phyloP scores from a whole-genome alignment of 2,797 vertebrate genomes.

The Myotis myotis region DNA sequence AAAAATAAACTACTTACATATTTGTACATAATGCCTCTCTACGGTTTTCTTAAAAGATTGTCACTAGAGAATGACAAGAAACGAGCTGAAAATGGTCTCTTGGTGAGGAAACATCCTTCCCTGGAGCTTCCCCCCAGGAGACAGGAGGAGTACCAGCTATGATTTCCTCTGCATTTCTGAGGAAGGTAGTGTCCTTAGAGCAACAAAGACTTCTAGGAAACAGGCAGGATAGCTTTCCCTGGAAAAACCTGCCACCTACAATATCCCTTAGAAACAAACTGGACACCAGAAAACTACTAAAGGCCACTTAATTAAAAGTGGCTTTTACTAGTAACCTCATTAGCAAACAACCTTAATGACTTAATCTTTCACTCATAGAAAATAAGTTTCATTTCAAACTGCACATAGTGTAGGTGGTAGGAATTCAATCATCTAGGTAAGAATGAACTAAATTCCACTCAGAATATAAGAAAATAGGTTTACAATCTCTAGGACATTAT shows the following conservation, averaged over 20 bases:
- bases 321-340: background rate
- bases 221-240: background rate
- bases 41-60: slow-evolving; percentile 67
- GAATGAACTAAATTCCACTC: slow-evolving; percentile 31
- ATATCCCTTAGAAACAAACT: background rate
- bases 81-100: slow-evolving; percentile 45
- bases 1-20: slow-evolving; percentile 68
- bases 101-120: background rate
- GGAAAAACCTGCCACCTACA: background rate
- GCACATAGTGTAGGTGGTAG: background rate
- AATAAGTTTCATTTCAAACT: slow-evolving; percentile 6
- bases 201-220: background rate
- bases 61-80: slow-evolving; percentile 71
- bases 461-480: slow-evolving; percentile 42
- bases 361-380: background rate
- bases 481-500: slow-evolving; percentile 17
- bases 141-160: background rate
- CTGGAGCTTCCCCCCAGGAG: background rate
- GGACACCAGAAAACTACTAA: background rate
- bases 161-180: background rate
- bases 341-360: background rate
- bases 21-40: slow-evolving; percentile 75
- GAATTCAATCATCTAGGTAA: background rate
- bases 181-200: background rate
- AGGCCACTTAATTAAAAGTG: background rate